Percentiles rank a stretch among this genome's conserved stretches.
Conservation (phyloP, 2,113 vertebrate genomes). For the Oreochromis spilurus region DNA sequence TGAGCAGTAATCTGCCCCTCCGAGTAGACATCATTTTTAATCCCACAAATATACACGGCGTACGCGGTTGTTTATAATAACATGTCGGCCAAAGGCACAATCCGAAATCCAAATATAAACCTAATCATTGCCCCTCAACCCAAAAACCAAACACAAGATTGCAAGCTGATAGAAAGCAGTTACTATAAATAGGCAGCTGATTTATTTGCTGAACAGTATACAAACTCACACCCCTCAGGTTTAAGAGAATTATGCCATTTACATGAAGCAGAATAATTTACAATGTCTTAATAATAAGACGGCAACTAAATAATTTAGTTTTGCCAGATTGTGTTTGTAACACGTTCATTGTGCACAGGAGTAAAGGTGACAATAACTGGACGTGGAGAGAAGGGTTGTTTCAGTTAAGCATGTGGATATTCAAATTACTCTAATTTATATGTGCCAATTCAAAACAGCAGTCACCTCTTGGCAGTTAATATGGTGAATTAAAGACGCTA, state of each 20-base stretch:
- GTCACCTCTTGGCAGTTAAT: accelerated
- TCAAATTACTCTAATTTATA: not conserved
- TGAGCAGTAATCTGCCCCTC: not conserved
- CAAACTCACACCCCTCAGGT: not conserved
- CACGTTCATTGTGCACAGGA: not conserved
- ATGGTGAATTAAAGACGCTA: accelerated
- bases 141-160: not conserved
- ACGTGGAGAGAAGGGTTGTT: not conserved
- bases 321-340: not conserved
- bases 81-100: not conserved
- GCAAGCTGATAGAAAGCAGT: not conserved
- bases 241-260: not conserved
- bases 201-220: not conserved
- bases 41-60: not conserved
- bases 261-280: not conserved
- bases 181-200: not conserved
- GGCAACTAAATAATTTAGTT: accelerated
- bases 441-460: not conserved
- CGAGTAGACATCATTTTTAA: not conserved
- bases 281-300: not conserved
- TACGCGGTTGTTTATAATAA: not conserved
- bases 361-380: not conserved
- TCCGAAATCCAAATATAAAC: not conserved
- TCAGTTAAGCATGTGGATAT: not conserved
- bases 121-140: not conserved